Evolutionary conservation across 2,797 vertebrate genomes (phyloP), one percentile per base, ranked within the genome.

Genomic region (Picus viridis): DNA sequence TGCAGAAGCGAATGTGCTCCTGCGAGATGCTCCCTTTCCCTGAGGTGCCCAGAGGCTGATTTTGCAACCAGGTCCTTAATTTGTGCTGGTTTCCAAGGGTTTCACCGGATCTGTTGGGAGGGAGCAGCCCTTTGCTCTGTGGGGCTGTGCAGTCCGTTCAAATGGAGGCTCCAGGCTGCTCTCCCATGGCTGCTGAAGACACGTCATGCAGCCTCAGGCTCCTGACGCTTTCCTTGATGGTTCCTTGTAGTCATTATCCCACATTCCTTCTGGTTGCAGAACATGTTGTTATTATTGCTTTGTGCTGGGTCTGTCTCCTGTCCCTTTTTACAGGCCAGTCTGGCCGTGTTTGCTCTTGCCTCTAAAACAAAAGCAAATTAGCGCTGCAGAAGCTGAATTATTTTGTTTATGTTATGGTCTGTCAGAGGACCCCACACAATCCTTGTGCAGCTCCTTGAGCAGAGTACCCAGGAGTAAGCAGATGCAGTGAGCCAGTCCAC

Each of bases 181-280:
- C 91, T 94, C 80, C 87, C 92, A 91, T 68, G 76, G 90, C 93
- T 89, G 90, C 92, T 91, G 86, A 41, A 95, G 95, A 93, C 89
- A 74, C 27, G 67, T 92, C 95, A 79, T 7, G 59, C 8, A 1
- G 74, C 90, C 85, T 83, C 49, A 3, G 89, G 95, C 91, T 83
- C 79, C 83, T 72, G 81, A 88, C 32, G 79, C 94, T 94, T 86
- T 90, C 78, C 95, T 92, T 92, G 92, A 68, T 83, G 84, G 85
- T 73, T 95, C 91, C 87, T 91, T 58, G 64, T 39, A 84, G 69
- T 88, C 90, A 95, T 96, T 95, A 96, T 94, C 80, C 93, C 83
- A 36, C 93, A 96, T 96, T 96, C 94, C 88, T 95, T 93, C 94
- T 88, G 81, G 86, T 83, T 86, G 83, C 83, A 94, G 95, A 95